Base-by-base conservation (phyloP, 35 echinoderm and acorn worm genomes). In the Strongylocentrotus purpuratus region DNA sequence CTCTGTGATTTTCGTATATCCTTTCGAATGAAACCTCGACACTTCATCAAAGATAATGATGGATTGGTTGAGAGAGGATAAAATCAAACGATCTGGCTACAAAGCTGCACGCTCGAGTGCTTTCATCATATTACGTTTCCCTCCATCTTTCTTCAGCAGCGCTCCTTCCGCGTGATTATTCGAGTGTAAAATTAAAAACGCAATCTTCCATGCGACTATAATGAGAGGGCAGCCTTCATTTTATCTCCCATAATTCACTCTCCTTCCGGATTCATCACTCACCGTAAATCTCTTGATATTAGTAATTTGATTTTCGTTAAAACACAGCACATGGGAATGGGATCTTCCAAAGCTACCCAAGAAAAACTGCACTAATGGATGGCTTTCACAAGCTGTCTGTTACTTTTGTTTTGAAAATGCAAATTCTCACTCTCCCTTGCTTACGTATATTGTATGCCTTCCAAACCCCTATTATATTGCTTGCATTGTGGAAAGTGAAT, bases 141-240 rank as follows among this genome's bases (percentile, higher is more conserved):
- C 50, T 28, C 28, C n/a, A 22, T 78, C 65, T 78, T 78, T 78
- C 65, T 28, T n/a, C 20, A 78, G 65, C 65, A 78, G 28, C 25
- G 28, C 20, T 78, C 20, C 65, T 78, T 78, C 65, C 22, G 20
- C 20, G 65, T 4, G 65, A 78, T 78, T 18, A 78, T 78, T 28
- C 65, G 65, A 78, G 65, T 78, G 65, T 78, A 78, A 78, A 78
- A 78, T 78, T 78, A 78, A 78, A 78, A 78, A 78, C 20, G 65
- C 65, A 78, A 78, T 25, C 65, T 78, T 78, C 65, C 65, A 78
- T 78, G 65, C 65, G 65, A n/a, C 65, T n/a, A 28, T 78, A 78
- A 78, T 78, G 65, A 22, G 65, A 78, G 65, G 65, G 28, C 65
- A 78, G 65, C 65, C 28, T n/a, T 78, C 22, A 8, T 78, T 78